phyloP scores from a whole-genome alignment of 2,113 vertebrate genomes.

The Pseudorectes ferrugineus region DNA sequence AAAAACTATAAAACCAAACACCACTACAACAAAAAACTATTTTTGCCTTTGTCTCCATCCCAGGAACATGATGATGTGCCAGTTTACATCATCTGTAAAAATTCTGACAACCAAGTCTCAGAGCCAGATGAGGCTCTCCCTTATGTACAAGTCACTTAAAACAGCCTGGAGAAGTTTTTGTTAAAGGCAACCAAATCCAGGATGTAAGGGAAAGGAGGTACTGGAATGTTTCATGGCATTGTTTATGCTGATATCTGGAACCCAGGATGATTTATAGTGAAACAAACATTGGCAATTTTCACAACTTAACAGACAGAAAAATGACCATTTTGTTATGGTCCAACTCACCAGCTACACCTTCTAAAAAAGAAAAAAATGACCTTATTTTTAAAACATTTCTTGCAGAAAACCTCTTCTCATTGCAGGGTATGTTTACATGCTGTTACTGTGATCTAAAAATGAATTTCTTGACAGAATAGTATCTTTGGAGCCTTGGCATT shows the following conservation, averaged over 20 bases:
- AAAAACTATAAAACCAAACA: not conserved
- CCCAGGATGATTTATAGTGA: not conserved
- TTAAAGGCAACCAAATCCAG: not conserved
- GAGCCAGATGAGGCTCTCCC: not conserved
- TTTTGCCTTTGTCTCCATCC: not conserved
- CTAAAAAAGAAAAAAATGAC: not conserved
- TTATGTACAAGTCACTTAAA: not conserved
- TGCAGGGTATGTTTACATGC: not conserved
- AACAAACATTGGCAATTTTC: not conserved
- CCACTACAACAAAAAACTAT: not conserved
- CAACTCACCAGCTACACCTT: not conserved
- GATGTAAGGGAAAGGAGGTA: not conserved
- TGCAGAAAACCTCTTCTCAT: not conserved
- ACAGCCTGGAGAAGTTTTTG: not conserved
- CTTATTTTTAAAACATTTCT: not conserved
- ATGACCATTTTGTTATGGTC: not conserved
- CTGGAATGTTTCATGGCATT: not conserved
- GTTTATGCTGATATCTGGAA: not conserved
- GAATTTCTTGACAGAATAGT: not conserved
- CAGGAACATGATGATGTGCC: not conserved
- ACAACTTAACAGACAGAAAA: not conserved
- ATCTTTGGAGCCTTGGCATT: not conserved
- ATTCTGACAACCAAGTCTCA: not conserved
- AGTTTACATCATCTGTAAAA: conserved; percentile 25
- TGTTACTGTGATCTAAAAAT: not conserved